Evolutionary conservation across 2,888 invertebrate genomes (phyloP).

Genomic region (Linnaemya tessellans): DNA sequence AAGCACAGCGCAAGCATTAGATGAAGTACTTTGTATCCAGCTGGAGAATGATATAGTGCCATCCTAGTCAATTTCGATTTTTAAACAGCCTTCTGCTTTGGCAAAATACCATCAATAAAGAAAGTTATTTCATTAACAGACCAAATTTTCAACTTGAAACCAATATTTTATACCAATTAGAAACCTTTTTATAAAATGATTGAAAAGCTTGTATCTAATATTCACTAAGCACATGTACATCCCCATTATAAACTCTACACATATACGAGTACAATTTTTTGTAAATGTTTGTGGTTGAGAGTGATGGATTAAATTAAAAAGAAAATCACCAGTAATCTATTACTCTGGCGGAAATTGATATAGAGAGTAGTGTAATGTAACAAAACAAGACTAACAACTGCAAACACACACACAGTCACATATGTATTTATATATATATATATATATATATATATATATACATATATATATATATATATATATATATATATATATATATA

Average conservation of each 20-base stretch:
- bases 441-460: too few species aligned
- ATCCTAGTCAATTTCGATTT: too few species aligned
- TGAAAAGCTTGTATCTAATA: background rate
- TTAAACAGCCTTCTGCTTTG: too few species aligned
- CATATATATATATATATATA: constrained; percentile 22
- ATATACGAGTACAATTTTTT: constrained; percentile 35
- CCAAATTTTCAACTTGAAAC: too few species aligned
- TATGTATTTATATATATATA: constrained; percentile 20
- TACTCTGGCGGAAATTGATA: constrained; percentile 75
- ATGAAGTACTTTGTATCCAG: too few species aligned
- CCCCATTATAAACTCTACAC: background rate
- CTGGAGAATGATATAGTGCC: too few species aligned
- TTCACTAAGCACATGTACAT: background rate
- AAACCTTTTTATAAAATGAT: background rate
- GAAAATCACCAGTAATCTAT: constrained; percentile 78
- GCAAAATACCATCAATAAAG: too few species aligned
- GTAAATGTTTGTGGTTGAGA: constrained; percentile 73
- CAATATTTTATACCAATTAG: too few species aligned
- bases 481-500: too few species aligned
- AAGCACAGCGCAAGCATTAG: too few species aligned
- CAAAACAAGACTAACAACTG: constrained; percentile 23
- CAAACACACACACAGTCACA: constrained; percentile 5
- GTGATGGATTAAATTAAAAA: constrained; percentile 78
- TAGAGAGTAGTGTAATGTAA: constrained; percentile 62
- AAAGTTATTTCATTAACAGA: too few species aligned